Base-by-base conservation (phyloP, 2,113 vertebrate genomes). In the Alexandromys fortis region DNA sequence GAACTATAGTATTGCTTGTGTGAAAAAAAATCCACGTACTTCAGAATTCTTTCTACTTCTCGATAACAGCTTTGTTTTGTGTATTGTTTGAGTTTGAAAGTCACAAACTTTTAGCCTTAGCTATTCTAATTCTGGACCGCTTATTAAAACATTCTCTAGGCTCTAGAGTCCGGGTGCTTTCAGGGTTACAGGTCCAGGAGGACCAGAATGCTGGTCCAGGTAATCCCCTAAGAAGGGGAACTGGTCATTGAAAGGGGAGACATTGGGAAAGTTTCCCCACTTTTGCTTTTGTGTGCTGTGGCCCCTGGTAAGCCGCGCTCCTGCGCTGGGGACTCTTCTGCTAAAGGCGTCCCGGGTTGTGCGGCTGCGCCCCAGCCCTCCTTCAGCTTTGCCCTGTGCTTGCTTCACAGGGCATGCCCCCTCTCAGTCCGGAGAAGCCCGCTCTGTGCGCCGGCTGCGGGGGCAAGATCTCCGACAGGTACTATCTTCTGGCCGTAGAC, bases 401-500 rank as follows among this genome's bases (percentile, higher is more conserved):
- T 98, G 35, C 78, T 89, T 96, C 98, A 86, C 99, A 99, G 99
- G 99, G 98, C 52, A 99, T 99, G 99, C 99, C 99, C 96, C 99
- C 99, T 22, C 98, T 99, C 98, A 99, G 99, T 97, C 99, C 99
- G 14, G 99, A 99, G 99, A 99, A 99, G 98, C 99, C 99, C 42
- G 99, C 99, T 92, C 98, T 99, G 98, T 99, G 99, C 88, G 99
- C 99, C 93, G 99, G 99, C 97, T 99, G 99, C 89, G 99, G 99
- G 55, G 99, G 99, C 82, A 99, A 99, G 98, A 99, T 99, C 98
- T 99, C 99, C 86, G 99, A 99, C 98, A 99, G 99, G 98, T 99
- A 99, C 98, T 99, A 99, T 98, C 99, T 99, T 97, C 99, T 99
- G 98, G 99, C 99, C 73, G 99, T 99, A 98, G 99, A 99, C 99